Evolutionary conservation across 2,888 invertebrate genomes (phyloP).

Genomic region (Tetrapedia diversipes): DNA sequence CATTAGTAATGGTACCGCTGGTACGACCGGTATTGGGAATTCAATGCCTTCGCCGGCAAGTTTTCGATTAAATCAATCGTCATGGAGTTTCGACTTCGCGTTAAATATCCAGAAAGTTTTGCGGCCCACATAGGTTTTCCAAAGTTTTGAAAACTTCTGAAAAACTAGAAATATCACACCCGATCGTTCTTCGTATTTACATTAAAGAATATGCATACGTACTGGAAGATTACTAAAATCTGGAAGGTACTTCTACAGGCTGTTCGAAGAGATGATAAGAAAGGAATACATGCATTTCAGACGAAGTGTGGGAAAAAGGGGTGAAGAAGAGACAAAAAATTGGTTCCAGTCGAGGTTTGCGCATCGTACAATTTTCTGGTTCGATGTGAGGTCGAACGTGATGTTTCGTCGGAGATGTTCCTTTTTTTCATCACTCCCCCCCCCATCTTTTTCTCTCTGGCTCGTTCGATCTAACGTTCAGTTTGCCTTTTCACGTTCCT

Average conservation of each 20-base stretch:
- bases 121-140: conserved; percentile 6
- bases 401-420: conserved; percentile 62
- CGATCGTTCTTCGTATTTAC: too few species aligned
- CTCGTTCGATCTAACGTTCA: conserved; percentile 25
- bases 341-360: conserved; percentile 62
- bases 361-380: conserved; percentile 61
- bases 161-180: conserved; percentile 13
- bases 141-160: not conserved
- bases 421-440: conserved; percentile 10
- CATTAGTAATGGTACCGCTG: conserved; percentile 60
- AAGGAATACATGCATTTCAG: conserved; percentile 3
- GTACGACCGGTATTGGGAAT: conserved; percentile 54
- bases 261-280: not conserved
- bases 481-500: conserved; percentile 44
- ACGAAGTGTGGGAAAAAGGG: not conserved
- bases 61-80: conserved; percentile 64
- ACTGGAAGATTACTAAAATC: too few species aligned
- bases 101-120: conserved; percentile 50
- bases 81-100: conserved; percentile 46
- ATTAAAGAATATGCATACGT: too few species aligned
- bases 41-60: conserved; percentile 56
- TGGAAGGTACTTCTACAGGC: too few species aligned
- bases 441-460: conserved; percentile 1
- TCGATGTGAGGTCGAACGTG: conserved; percentile 68
- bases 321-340: conserved; percentile 49